Percentiles rank a stretch among this genome's conserved stretches.
Evolutionary conservation across 2,113 vertebrate species (phyloP).

Genomic region (Cercopithecus mona): DNA sequence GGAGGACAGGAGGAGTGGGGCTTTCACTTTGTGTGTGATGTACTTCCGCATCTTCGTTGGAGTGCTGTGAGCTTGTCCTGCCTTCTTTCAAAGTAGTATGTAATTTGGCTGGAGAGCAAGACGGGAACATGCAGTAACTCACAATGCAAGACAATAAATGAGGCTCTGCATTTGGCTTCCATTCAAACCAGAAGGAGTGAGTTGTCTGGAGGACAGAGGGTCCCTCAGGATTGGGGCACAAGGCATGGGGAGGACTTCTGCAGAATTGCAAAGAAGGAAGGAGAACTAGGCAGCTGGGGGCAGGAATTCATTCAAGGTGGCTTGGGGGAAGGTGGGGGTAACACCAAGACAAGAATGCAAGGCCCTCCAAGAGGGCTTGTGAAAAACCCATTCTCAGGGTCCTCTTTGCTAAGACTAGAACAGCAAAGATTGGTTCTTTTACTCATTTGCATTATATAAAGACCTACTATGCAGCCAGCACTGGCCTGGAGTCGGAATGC

Average conservation of each 20-base stretch:
- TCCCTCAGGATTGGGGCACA: accelerated
- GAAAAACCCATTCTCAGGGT: accelerated
- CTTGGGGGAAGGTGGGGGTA: not conserved
- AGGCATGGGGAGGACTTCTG: not conserved
- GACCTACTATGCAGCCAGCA: accelerated
- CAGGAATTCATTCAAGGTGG: not conserved
- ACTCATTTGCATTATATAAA: accelerated
- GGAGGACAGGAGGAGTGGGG: not conserved
- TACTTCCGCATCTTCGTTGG: accelerated
- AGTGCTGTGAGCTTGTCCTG: not conserved
- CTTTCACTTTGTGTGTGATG: accelerated
- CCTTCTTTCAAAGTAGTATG: not conserved
- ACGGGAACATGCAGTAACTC: not conserved
- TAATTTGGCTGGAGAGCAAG: accelerated
- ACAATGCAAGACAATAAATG: accelerated
- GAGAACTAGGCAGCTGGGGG: accelerated
- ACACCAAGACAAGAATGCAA: not conserved
- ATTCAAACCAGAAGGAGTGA: not conserved
- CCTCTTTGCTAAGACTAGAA: not conserved
- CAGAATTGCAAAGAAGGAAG: too few species aligned
- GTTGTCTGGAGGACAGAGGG: not conserved
- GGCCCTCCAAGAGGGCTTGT: not conserved
- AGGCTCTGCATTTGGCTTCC: accelerated
- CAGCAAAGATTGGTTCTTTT: accelerated
- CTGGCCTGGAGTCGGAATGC: accelerated